Base-by-base conservation (phyloP, 2,888 invertebrate genomes). In the Busseola fusca region DNA sequence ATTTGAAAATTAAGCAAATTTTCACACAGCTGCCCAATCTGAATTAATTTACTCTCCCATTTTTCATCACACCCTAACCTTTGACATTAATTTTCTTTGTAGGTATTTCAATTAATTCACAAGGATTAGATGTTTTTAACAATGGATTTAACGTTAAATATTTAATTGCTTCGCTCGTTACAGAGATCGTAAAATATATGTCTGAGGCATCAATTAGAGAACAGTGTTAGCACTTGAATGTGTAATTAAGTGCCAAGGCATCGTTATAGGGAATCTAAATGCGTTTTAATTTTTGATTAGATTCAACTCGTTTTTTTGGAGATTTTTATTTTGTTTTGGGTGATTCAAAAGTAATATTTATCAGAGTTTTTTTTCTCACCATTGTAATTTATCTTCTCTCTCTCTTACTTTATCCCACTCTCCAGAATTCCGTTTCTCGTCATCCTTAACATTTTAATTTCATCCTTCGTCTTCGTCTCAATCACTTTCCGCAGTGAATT, bases 121-220 rank as follows among this genome's bases (percentile, higher is more conserved):
- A 85, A 84, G 83, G 86, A 86, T 88, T 79, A 81, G 67, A 76
- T 82, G 83, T 86, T 86, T 86, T 83, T 80, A 82, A 83, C 80
- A 83, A 82, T 85, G 78, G 69, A 78, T 84, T 84, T 74, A 84
- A 86, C 86, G 78, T 90, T 85, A 89, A 91, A 90, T 90, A 90
- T 91, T 91, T 90, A 90, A 91, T 90, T 91, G 87, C 84, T 84
- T 65, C 82, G 80, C 86, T 90, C 89, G 88, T 88, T 89, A 87
- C 85, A 82, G 84, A 80, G 81, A 81, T 90, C 88, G 88, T 89
- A 91, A 92, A 91, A 87, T 89, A 87, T 87, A 84, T 87, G 87
- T 86, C 87, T 87, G 85, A 89, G 88, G 86, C 88, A 88, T 91
- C 91, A 91, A 92, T 92, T 92, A 91, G 81, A 84, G 88, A 87